Base-by-base conservation (phyloP, 2,797 vertebrate species). In the Enteromius unitaeniatus region DNA sequence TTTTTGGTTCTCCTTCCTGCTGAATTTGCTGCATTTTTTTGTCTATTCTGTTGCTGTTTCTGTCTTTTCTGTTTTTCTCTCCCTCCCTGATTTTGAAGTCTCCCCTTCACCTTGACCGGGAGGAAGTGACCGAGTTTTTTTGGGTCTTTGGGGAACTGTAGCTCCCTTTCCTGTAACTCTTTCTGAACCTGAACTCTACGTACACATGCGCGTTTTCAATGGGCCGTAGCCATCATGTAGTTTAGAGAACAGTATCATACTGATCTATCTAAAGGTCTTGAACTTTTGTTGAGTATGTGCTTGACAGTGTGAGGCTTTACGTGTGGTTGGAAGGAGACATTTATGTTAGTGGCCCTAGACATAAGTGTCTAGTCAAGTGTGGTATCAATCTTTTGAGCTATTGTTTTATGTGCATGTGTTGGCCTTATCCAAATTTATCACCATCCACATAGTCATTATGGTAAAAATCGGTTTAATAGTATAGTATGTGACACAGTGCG, bases 81-180 rank as follows among this genome's bases (percentile, higher is more conserved):
- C 5, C 68, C 81, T 51, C 62, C 45, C 73, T 78, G 3, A 47
- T 69, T 82, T 81, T 73, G n/a, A 42, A 74, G 40, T 65, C 58
- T 53, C 40, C 45, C 60, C 40, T 70, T 64, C 28, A 26, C 62
- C 72, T 34, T 15, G 91, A 87, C 88, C 87, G 84, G 87, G 89
- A 93, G 95, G 94, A 95, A 95, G 93, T 94, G 89, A 90, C 91
- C 88, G 68, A 84, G 91, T 94, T 92, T 90, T 93, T 95, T 92
- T 89, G 85, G 84, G 89, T 92, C 95, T 92, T 80, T 60, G 6
- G 94, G 93, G 93, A 94, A 86, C 90, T 91, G 90, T 90, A 93
- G 91, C 93, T 93, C 88, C 91, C 87, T 93, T 95, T 95, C 94
- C 95, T 95, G 93, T 95, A 93, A 93, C 93, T 90, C 92, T 92